Evolutionary conservation across 2,113 vertebrate species (phyloP).

Genomic region (Cryptotis parvus): DNA sequence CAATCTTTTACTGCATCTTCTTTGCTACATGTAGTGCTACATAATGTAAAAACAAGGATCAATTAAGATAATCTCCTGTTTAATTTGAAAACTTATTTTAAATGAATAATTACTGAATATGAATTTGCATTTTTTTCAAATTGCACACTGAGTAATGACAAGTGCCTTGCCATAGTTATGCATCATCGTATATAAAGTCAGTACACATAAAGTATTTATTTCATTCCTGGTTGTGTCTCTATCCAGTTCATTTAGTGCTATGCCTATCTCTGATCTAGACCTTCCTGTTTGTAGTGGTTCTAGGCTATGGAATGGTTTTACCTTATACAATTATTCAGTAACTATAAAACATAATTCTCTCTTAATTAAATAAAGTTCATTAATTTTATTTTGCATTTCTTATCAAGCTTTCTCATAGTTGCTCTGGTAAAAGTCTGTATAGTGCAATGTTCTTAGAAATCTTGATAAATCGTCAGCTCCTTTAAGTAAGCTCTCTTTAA

Average conservation of each 20-base stretch:
- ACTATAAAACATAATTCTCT: constrained; percentile 14
- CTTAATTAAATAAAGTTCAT: constrained; percentile 42
- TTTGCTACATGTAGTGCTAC: background rate
- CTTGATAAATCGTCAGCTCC: background rate
- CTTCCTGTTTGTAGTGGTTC: background rate
- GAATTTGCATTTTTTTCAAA: constrained; percentile 33
- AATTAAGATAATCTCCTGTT: background rate
- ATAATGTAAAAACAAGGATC: background rate
- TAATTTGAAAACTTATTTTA: constrained; percentile 40
- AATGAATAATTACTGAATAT: constrained; percentile 34
- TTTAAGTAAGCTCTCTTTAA: constrained; percentile 8
- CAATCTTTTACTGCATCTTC: constrained; percentile 7
- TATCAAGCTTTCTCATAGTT: constrained; percentile 45
- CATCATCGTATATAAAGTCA: constrained; percentile 20
- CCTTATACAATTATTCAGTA: constrained; percentile 37
- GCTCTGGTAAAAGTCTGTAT: constrained; percentile 23
- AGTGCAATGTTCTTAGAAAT: constrained; percentile 33
- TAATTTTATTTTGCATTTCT: constrained; percentile 35
- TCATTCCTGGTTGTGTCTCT: constrained; percentile 30
- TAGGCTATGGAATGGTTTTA: constrained; percentile 37
- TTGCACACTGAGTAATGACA: background rate
- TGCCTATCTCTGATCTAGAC: constrained; percentile 44
- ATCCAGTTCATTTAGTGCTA: constrained; percentile 21
- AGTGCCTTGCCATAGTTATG: background rate
- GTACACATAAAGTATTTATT: constrained; percentile 3